Percentiles rank a stretch among this genome's conserved stretches.
phyloP scores from a whole-genome alignment of 2,888 invertebrate genomes.

The Cataglyphis altisquamis region DNA sequence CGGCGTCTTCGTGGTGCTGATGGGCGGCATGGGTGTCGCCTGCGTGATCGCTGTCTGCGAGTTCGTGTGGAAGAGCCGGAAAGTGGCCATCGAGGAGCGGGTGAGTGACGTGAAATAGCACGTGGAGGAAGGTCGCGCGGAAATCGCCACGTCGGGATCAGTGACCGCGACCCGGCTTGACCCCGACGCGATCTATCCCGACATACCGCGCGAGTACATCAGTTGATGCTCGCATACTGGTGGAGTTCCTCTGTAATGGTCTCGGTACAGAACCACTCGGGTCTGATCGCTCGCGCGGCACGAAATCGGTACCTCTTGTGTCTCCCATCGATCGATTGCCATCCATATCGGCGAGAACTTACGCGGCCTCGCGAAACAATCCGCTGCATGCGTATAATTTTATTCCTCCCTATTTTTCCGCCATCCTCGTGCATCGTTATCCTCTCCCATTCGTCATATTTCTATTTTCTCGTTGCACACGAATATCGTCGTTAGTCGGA shows the following conservation, averaged over 20 bases:
- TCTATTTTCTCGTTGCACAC: constrained; percentile 10
- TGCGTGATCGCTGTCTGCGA: constrained; percentile 97
- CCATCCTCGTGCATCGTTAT: not conserved
- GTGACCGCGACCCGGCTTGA: constrained; percentile 75
- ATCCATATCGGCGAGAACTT: constrained; percentile 6
- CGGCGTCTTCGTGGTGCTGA: constrained; percentile 97
- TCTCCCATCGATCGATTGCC: constrained; percentile 42
- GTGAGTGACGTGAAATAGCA: constrained; percentile 88
- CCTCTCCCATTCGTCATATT: not conserved
- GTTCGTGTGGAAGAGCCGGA: constrained; percentile 98
- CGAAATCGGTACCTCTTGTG: not conserved
- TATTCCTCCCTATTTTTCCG: constrained; percentile 6
- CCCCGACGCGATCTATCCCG: constrained; percentile 81
- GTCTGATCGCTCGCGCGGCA: constrained; percentile 74
- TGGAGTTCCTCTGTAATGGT: constrained; percentile 84
- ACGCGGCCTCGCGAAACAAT: not conserved
- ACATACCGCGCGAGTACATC: constrained; percentile 82
- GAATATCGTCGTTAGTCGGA: constrained; percentile 49
- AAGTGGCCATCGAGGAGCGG: constrained; percentile 96
- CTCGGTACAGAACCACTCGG: constrained; percentile 78
- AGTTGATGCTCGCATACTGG: constrained; percentile 82
- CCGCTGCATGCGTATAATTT: not conserved
- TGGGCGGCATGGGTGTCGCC: constrained; percentile 96
- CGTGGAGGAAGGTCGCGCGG: constrained; percentile 72
- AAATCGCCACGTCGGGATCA: constrained; percentile 17